Evolutionary conservation across 2,888 invertebrate species (phyloP).

Genomic region (Ectemnius continuus): DNA sequence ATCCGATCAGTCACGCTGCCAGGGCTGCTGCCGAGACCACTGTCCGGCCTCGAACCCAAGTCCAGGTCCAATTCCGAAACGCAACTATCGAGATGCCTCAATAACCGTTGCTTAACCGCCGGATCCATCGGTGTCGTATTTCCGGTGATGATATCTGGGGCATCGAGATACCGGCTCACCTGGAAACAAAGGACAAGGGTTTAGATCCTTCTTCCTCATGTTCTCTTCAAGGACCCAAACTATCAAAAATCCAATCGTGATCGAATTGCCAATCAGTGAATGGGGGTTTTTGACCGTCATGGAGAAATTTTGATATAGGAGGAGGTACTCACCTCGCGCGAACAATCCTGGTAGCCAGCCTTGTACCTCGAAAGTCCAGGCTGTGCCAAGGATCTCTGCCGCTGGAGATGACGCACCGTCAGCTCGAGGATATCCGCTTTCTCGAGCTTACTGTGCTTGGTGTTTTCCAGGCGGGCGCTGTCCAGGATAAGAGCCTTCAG

Average conservation of each 20-base stretch:
- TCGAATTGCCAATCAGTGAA: too few relatives aligned
- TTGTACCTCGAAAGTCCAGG: conserved; percentile 83
- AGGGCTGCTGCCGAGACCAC: conserved; percentile 75
- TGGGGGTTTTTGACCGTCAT: too few relatives aligned
- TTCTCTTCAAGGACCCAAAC: not conserved
- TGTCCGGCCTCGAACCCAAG: conserved; percentile 78
- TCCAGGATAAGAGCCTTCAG: conserved; percentile 86
- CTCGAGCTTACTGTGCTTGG: conserved; percentile 90
- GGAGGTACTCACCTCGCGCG: conserved; percentile 80
- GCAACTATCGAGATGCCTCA: conserved; percentile 82
- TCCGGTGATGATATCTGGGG: conserved; percentile 81
- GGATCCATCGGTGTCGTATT: conserved; percentile 80
- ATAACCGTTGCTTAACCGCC: conserved; percentile 81
- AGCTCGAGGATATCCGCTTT: conserved; percentile 92
- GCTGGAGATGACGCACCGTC: conserved; percentile 89
- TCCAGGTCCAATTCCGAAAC: conserved; percentile 82
- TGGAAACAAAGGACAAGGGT: conserved; percentile 54
- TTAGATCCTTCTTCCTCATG: not conserved
- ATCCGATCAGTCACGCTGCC: conserved; percentile 75
- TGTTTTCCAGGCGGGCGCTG: conserved; percentile 84
- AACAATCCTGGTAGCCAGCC: conserved; percentile 84
- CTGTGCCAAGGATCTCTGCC: conserved; percentile 84
- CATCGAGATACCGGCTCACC: conserved; percentile 81
- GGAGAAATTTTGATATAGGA: too few relatives aligned
- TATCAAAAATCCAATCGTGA: not conserved